Evolutionary conservation across 2,888 invertebrate species (phyloP), one percentile per base, ranked within the genome.

Genomic region (Tuta absoluta): DNA sequence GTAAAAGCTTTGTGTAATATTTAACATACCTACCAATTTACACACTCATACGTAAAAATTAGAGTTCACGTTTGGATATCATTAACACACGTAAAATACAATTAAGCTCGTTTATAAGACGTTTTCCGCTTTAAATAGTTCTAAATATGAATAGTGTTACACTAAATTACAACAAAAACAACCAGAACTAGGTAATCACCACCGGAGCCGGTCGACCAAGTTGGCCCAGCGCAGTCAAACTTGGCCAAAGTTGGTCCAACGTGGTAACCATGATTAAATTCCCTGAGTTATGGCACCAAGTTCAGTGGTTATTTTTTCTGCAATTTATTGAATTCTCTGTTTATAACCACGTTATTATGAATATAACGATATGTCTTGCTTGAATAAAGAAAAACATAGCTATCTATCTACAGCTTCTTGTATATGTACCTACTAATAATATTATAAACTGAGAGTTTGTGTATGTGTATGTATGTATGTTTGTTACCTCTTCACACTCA

Each of bases 211-310:
- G 65, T 37, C 65, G 64, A 60, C 67, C 68, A 73, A 66, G 69
- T 73, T 69, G 60, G 19, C 24, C 23, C 21, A 12, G 23, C 12
- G 14, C 23, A 19, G 11, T 49, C 49, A 11, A 53, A 56, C 12
- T 56, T 28, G 56, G 56, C 28, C 28, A 2, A 28, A 56, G 28
- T 56, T 56, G 56, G 56, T n/a, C 71, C 79, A 82, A 75, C 82
- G 81, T 72, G 72, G 56, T 71, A 73, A 75, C 77, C 80, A 84
- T 86, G 85, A 86, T 88, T 87, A 85, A 85, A 87, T 87, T 86
- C 81, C 73, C 75, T 82, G 83, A 87, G 80, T 86, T 86, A 86
- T 81, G 80, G 83, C 81, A 79, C 80, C 75, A 81, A 80, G 78
- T 80, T 82, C 73, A 72, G 72, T 73, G 76, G 75, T 83, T 85